phyloP scores from a whole-genome alignment of 2,797 vertebrate species.

The Sebastes matsubarae region DNA sequence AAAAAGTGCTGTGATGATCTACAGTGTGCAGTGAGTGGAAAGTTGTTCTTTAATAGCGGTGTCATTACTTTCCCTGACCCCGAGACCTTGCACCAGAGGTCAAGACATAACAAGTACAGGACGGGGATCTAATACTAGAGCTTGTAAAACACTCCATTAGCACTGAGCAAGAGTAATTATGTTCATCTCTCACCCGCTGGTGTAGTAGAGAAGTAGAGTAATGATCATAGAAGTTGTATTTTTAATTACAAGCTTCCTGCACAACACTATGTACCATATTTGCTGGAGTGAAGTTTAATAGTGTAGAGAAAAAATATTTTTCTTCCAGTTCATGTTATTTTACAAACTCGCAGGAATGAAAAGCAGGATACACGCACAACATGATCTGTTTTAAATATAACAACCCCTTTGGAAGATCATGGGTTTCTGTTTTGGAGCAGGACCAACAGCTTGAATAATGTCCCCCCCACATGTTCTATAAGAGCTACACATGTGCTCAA shows the following conservation, averaged over 20 bases:
- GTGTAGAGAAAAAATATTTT: background rate
- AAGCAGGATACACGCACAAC: background rate
- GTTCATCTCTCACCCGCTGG: slow-evolving; percentile 38
- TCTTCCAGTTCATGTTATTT: background rate
- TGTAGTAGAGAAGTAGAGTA: slow-evolving; percentile 17
- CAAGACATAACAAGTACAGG: slow-evolving; percentile 11
- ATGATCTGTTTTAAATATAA: slow-evolving; percentile 8
- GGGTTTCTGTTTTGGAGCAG: background rate
- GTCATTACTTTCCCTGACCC: slow-evolving; percentile 7
- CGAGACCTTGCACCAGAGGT: background rate
- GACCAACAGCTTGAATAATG: background rate
- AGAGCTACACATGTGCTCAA: slow-evolving; percentile 21
- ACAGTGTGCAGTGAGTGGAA: background rate
- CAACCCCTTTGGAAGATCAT: background rate
- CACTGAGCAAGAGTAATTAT: slow-evolving; percentile 35
- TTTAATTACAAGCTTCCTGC: slow-evolving; percentile 49
- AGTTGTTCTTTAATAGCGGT: background rate
- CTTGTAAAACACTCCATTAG: slow-evolving; percentile 29
- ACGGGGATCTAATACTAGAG: background rate
- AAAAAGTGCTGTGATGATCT: background rate
- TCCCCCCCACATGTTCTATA: slow-evolving; percentile 3
- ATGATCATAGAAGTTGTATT: slow-evolving; percentile 30
- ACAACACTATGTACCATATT: background rate
- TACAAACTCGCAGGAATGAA: background rate
- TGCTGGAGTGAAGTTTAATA: background rate